Evolutionary conservation across 2,113 vertebrate genomes (phyloP).

Genomic region (Corythaeola cristata): DNA sequence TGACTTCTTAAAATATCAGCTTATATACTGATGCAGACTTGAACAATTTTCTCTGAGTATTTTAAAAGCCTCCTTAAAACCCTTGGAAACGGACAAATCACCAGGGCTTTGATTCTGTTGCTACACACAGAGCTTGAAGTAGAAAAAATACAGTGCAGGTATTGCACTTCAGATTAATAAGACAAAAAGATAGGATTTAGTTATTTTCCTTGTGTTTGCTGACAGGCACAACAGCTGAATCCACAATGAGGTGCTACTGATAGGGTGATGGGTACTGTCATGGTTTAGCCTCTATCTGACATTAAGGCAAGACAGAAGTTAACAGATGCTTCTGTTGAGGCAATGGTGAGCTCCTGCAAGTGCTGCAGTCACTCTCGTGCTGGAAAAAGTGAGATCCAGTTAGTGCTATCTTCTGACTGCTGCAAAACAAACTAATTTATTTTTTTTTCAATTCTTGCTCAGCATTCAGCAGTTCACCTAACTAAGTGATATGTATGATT

Average conservation of each 20-base stretch:
- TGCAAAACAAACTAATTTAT: neutral
- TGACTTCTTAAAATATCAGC: neutral
- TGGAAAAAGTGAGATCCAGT: neutral
- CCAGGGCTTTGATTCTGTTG: neutral
- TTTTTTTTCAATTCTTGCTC: neutral
- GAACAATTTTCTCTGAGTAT: neutral
- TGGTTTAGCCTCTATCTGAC: neutral
- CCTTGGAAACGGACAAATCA: neutral
- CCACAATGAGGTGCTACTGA: neutral
- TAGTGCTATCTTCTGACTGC: neutral
- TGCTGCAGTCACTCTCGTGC: neutral
- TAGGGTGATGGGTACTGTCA: neutral
- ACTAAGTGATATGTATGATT: neutral
- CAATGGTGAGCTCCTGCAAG: neutral
- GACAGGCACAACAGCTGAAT: neutral
- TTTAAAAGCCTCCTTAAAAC: neutral
- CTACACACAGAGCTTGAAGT: neutral
- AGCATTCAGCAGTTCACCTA: neutral
- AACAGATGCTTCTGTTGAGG: neutral
- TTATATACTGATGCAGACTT: neutral
- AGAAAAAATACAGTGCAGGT: neutral
- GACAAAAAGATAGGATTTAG: neutral
- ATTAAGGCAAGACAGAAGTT: neutral
- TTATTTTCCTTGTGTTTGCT: neutral
- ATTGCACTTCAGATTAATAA: neutral